Conservation (phyloP, 2,113 vertebrate species). For the Tichodroma muraria region DNA sequence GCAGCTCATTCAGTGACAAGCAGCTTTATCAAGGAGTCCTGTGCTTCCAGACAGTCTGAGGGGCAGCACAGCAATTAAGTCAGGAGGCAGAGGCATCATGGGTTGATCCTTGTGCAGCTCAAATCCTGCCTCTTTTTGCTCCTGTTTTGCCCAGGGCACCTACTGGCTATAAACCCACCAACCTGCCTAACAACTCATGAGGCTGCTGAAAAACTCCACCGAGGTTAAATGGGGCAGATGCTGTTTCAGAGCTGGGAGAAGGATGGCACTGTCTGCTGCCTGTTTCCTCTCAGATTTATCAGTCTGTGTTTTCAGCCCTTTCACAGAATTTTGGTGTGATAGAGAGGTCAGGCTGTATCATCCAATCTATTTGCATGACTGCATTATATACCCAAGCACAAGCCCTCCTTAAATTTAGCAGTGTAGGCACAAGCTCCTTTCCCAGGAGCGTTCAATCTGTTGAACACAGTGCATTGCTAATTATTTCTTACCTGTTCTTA, state of each 20-base stretch:
- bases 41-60: not conserved
- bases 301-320: not conserved
- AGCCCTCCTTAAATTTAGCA: not conserved
- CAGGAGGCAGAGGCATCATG: not conserved
- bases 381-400: not conserved
- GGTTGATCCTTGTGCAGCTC: not conserved
- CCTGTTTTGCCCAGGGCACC: not conserved
- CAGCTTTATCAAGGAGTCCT: not conserved
- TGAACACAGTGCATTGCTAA: not conserved
- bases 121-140: not conserved
- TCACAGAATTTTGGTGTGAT: not conserved
- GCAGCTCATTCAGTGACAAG: not conserved
- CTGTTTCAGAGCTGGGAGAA: not conserved
- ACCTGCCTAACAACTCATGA: not conserved
- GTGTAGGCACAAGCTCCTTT: not conserved
- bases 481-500: constrained; percentile 89
- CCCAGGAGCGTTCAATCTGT: not conserved
- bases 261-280: not conserved
- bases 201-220: not conserved
- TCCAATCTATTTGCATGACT: not conserved
- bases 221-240: not conserved
- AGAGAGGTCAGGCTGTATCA: not conserved
- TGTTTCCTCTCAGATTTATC: not conserved
- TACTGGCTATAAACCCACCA: not conserved
- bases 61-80: not conserved